Evolutionary conservation across 2,797 vertebrate genomes (phyloP).

Genomic region (Epinephelus awoara): DNA sequence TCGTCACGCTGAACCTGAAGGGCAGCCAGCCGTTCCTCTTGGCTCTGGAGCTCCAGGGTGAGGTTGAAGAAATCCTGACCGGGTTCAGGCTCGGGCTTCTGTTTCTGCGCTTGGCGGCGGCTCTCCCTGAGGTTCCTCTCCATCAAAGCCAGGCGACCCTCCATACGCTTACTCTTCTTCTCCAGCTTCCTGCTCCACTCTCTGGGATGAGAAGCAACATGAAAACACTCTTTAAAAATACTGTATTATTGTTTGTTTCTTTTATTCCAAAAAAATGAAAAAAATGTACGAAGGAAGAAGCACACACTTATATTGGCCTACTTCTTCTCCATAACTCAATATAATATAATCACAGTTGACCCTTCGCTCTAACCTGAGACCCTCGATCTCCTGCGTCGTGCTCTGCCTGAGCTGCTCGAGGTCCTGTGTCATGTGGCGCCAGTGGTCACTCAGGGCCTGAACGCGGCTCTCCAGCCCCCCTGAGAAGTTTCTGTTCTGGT

Average conservation of each 20-base stretch:
- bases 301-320: too few species aligned
- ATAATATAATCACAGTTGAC: neutral
- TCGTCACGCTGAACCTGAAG: constrained; percentile 66
- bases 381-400: constrained; percentile 68
- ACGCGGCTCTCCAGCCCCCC: constrained; percentile 75
- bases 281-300: too few species aligned
- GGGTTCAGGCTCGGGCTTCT: constrained; percentile 58
- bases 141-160: constrained; percentile 74
- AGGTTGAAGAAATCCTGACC: constrained; percentile 61
- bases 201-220: constrained; percentile 22
- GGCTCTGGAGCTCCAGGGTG: constrained; percentile 64
- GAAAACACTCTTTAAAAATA: too few species aligned
- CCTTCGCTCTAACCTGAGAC: constrained; percentile 64
- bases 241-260: too few species aligned
- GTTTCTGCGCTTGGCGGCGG: constrained; percentile 42
- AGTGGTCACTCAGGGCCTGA: constrained; percentile 72
- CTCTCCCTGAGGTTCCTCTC: constrained; percentile 63
- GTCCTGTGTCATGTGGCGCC: constrained; percentile 51
- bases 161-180: constrained; percentile 74
- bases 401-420: constrained; percentile 69
- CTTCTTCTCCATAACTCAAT: too few species aligned
- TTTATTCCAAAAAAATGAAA: too few species aligned
- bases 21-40: constrained; percentile 60
- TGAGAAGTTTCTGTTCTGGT: constrained; percentile 85
- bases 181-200: constrained; percentile 76